phyloP scores from a whole-genome alignment of 2,113 vertebrate species.

The Microcebus griseorufus region DNA sequence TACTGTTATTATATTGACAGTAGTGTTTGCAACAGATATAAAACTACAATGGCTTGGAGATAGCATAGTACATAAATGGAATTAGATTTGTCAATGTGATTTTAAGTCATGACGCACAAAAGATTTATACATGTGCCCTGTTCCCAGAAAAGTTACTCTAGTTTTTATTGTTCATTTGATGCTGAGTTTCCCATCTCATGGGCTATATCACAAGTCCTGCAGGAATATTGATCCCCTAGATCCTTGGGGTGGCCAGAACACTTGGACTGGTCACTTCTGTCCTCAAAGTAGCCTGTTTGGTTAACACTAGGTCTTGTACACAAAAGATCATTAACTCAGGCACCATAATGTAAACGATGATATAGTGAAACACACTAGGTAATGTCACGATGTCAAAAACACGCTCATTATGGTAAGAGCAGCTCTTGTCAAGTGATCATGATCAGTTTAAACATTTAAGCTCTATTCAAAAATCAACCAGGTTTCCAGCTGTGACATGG shows the following conservation, averaged over 20 bases:
- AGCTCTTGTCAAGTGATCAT: neutral
- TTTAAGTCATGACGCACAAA: neutral
- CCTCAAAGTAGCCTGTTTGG: neutral
- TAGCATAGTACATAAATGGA: neutral
- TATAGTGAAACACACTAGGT: neutral
- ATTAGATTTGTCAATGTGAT: neutral
- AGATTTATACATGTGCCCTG: neutral
- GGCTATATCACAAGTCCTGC: neutral
- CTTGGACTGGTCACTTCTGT: neutral
- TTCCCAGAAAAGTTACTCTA: neutral
- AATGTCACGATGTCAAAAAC: neutral
- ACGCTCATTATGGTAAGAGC: neutral
- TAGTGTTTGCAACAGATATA: neutral
- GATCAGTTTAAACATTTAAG: neutral
- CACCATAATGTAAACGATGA: neutral
- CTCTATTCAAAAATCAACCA: slow-evolving; percentile 5
- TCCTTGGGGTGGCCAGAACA: neutral
- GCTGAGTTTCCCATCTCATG: neutral
- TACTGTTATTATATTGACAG: neutral
- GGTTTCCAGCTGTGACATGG: neutral
- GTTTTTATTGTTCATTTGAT: neutral
- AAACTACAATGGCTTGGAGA: neutral
- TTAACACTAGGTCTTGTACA: neutral
- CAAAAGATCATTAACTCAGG: neutral
- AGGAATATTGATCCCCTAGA: neutral